These are phyloP conservation scores for Trachurus trachurus DNA, from an alignment of 2,797 vertebrate genomes.

Conservation along the genomic window DNA sequence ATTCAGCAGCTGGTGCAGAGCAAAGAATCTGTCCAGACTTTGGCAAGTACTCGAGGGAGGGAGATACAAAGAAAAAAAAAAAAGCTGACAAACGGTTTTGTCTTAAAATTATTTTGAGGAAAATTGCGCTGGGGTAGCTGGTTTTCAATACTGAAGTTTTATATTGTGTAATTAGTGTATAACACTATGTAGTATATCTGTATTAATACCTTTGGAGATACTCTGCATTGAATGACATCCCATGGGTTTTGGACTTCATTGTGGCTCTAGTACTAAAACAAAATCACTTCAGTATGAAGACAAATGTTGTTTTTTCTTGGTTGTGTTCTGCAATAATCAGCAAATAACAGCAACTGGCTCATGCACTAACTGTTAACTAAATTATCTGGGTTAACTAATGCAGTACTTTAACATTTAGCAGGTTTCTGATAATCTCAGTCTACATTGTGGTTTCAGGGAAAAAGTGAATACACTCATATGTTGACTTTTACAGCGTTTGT, in stretches of 20 bases:
- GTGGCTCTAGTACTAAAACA: neutral
- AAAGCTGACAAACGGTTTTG: neutral
- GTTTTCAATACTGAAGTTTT: neutral
- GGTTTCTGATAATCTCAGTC: neutral
- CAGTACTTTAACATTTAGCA: too few species aligned
- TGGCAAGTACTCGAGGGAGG: neutral
- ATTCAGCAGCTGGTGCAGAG: neutral
- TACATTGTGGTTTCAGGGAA: neutral
- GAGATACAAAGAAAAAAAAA: too few species aligned
- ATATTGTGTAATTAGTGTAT: neutral
- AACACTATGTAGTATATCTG: neutral
- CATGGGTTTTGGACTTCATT: neutral
- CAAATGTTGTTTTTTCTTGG: conserved; percentile 6
- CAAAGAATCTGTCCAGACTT: neutral
- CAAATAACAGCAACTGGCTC: neutral
- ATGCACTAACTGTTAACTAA: neutral
- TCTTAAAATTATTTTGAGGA: neutral
- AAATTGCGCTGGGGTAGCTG: neutral
- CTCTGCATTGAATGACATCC: neutral
- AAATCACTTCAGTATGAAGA: neutral
- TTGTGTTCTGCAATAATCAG: neutral
- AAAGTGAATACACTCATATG: neutral
- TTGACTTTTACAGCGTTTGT: neutral
- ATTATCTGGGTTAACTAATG: neutral
- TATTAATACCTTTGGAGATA: neutral